phyloP scores from a whole-genome alignment of 2,888 invertebrate species.

The Rhodophaea formosa region DNA sequence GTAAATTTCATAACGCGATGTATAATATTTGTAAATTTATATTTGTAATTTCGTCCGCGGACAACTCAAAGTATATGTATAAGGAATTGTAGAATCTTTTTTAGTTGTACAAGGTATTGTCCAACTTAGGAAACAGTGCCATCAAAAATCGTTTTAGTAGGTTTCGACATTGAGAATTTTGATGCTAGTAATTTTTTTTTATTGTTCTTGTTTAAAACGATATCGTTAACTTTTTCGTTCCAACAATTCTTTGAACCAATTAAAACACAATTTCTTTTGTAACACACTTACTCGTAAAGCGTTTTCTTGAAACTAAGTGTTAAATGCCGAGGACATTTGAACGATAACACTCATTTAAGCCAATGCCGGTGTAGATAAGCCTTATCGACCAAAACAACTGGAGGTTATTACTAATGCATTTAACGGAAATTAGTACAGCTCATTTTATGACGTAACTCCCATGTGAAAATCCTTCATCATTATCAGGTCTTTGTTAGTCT shows the following conservation, averaged over 20 bases:
- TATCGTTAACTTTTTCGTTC: not conserved
- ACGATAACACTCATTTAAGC: conserved; percentile 15
- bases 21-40: too few relatives aligned
- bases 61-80: too few relatives aligned
- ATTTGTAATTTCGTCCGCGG: too few relatives aligned
- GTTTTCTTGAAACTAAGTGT: conserved; percentile 14
- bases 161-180: too few relatives aligned
- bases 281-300: conserved; percentile 1
- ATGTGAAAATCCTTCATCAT: not conserved
- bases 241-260: conserved; percentile 7
- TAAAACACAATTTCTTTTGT: not conserved
- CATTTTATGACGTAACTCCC: not conserved
- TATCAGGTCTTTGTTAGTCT: too few relatives aligned
- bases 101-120: too few relatives aligned
- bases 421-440: not conserved
- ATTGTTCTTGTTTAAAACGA: too few relatives aligned
- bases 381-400: conserved; percentile 13
- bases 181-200: too few relatives aligned
- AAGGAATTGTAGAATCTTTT: too few relatives aligned
- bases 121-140: too few relatives aligned
- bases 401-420: conserved; percentile 1
- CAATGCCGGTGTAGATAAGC: conserved; percentile 14
- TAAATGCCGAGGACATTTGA: conserved; percentile 13
- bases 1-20: too few relatives aligned
- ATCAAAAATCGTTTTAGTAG: too few relatives aligned